Base-by-base conservation (phyloP, 2,888 invertebrate species). In the Parnassius glacialis region DNA sequence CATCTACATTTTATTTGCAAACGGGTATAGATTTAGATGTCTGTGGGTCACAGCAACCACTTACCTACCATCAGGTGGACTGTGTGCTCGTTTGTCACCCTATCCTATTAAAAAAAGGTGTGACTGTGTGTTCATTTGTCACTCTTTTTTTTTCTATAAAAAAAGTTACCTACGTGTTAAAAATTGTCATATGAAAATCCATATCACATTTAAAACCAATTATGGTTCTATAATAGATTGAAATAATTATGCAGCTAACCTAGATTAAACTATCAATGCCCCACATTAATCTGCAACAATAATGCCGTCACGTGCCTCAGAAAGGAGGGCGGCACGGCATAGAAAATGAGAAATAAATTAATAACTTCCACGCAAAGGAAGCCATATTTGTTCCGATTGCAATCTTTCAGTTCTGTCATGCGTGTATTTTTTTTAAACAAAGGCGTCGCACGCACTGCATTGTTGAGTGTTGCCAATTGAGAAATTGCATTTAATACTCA, bases 341-440 rank as follows among this genome's bases (percentile, higher is more conserved):
- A 56, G 11, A 44, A 78, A 82, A 84, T 83, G 78, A 75, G 75
- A 80, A 79, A 78, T 77, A 74, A 78, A 83, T 84, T 80, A 76
- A 76, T 76, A 71, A 52, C 52, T 61, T 76, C 60, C 45, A 58
- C 76, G 70, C 76, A 83, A 74, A 62, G 69, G 84, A 85, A 84
- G 74, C 85, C 83, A 64, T 79, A 73, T 68, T 62, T 68, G 73
- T 70, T 69, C 62, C 65, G 76, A 76, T 74, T 65, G 62, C 63
- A 72, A 78, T 76, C 74, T 68, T 34, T 52, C 47, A 52, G 61
- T n/a, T 52, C 41, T 47, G 43, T 25, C 20, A n/a, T 52, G 61
- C 52, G 61, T 47, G 55, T 52, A 48, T 48, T 48, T 48, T 16
- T 48, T 48, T 56, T 20, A 44, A 52, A 52, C 61, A 61, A 61